Evolutionary conservation across 1,140 invertebrate genomes (phyloP), one percentile per base, ranked within the genome.

Genomic region (Vanessa tameamea): DNA sequence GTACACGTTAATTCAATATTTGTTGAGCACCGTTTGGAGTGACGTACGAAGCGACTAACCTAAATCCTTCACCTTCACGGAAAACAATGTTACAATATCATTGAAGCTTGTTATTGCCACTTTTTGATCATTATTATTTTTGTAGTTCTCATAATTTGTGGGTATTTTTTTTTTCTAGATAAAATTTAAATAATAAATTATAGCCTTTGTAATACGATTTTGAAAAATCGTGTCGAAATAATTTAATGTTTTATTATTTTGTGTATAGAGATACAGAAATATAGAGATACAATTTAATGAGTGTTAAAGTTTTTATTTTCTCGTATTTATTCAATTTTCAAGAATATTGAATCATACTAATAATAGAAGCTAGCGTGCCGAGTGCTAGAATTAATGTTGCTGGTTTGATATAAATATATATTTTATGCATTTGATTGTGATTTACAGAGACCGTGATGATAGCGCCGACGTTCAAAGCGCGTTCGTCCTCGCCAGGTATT

Each of bases 381-480:
- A 43, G 37, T 11, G 37, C 37, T 43, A 43, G 37, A 43, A 43
- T 43, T 43, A 43, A 13, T 13, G 53, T 57, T 23, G 15, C 7
- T 57, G 8, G 53, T 57, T 57, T 57, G 9, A 13, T 57, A 23
- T 23, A 11, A 13, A 12, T 61, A 61, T 26, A 2, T 13, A 61
- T 61, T 63, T 78, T 64, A 86, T 80, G 66, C 64, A 75, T 82
- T 72, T 92, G 82, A 93, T 94, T 94, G 87, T 89, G 91, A 83
- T 93, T 95, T 95, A 79, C 94, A 95, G 94, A 95, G 89, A 94
- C 94, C 91, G 93, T 95, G 91, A 96, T 95, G 95, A 95, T 96
- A 82, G 94, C 94, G 81, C 96, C 96, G 75, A 96, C 95, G 87
- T 96, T 96, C 93, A 96, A 96, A 94, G 96, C 96, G 82, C 95